Evolutionary conservation across 1,140 invertebrate genomes (phyloP).

Genomic region (Argopecten irradians): DNA sequence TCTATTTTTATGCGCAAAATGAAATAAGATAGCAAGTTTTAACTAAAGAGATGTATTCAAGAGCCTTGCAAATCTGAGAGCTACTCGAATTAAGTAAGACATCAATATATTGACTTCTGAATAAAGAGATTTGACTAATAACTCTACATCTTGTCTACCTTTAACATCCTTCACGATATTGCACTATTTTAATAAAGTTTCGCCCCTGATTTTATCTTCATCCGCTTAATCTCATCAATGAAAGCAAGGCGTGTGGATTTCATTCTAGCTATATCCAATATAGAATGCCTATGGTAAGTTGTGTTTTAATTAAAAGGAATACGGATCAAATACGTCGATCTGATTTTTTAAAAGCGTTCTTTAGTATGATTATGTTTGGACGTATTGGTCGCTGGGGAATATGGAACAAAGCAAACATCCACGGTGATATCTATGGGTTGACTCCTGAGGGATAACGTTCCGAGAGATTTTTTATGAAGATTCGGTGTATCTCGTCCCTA

Average conservation of each 20-base stretch:
- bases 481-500: background rate
- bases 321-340: background rate
- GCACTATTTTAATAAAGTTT: background rate
- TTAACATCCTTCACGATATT: background rate
- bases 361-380: background rate
- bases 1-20: background rate
- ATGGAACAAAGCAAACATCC: background rate
- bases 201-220: background rate
- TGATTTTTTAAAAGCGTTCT: background rate
- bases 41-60: no score
- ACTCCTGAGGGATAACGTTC: background rate
- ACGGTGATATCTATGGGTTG: background rate
- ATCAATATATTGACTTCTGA: background rate
- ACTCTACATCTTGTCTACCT: background rate
- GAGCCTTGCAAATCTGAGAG: no score
- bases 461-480: background rate
- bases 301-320: constrained; percentile 12
- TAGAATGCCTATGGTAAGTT: background rate
- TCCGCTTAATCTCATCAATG: background rate
- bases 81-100: no score
- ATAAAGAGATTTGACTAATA: background rate
- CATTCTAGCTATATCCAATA: background rate
- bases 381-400: background rate
- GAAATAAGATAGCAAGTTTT: background rate
- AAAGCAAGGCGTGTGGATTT: background rate